Evolutionary conservation across 2,113 vertebrate species (phyloP), one percentile per base, ranked within the genome.

Genomic region (Anas platyrhynchos): DNA sequence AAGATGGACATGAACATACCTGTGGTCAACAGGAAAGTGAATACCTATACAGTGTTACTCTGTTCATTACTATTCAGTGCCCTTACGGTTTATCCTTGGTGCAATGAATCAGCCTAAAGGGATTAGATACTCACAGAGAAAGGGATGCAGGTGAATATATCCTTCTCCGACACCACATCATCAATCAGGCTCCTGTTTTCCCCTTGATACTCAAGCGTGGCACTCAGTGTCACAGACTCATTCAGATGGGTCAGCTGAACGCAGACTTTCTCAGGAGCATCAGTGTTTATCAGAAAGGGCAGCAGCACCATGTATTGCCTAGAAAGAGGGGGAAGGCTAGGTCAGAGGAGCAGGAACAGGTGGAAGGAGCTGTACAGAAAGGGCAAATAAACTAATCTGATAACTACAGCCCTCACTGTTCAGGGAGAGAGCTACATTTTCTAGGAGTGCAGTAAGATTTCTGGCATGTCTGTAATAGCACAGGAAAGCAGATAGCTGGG

Each of bases 181-280:
- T 91, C 84, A 36, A 98, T 96, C 91, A 98, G 56, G 71, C 92
- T 98, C 54, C 23, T 71, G 41, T 98, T 98, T 73, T 58, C 73
- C 22, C 59, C 32, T 3, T 36, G 3, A 1, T 96, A 86, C 56
- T 98, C 96, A 0, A 98, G 66, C 1, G 81, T 91, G 65, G 89
- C 79, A 16, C 66, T 97, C 31, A 98, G 86, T 0, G 92, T 96
- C 88, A 98, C 97, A 0, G 98, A 96, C 82, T 98, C 98, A 2
- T 98, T 98, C 88, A 98, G 95, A 50, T 98, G 76, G n/a, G 61
- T 97, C 88, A 98, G 72, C 63, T 98, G 96, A 22, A 98, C 4
- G 2, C 98, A 98, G 72, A 96, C 44, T 31, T 97, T 98, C 86
- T 98, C 97, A 3, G 77, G 29, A 69, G 95, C 87, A 48, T 94